These are phyloP conservation scores for Pheosia gnoma DNA, from an alignment of 2,888 invertebrate species.

Conservation along the genomic window DNA sequence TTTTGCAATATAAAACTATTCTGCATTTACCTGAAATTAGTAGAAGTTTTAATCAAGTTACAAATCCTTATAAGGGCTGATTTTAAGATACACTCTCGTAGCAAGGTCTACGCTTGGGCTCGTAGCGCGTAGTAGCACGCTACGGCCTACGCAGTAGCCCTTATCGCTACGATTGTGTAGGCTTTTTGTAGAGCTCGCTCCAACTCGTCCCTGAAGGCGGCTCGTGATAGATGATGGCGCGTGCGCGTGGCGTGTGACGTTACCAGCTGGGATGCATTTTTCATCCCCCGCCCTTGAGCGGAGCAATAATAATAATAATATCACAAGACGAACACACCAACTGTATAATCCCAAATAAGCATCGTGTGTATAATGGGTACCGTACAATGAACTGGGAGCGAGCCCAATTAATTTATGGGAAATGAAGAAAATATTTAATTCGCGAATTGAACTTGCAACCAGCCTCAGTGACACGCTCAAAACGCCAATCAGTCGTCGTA, in stretches of 20 bases:
- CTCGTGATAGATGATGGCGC: not conserved
- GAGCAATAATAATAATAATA: not conserved
- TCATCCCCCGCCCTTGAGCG: constrained; percentile 22
- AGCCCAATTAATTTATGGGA: too few species aligned
- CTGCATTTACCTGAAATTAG: not conserved
- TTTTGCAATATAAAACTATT: not conserved
- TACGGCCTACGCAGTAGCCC: not conserved
- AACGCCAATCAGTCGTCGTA: too few species aligned
- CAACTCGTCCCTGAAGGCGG: not conserved
- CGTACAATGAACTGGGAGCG: too few species aligned
- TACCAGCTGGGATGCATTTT: constrained; percentile 36
- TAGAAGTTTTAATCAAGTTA: too few species aligned
- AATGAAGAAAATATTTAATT: too few species aligned
- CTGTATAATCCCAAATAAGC: too few species aligned
- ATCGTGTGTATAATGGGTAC: too few species aligned
- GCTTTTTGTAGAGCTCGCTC: not conserved
- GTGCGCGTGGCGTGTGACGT: constrained; percentile 25
- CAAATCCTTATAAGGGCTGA: too few species aligned
- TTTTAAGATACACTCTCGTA: not conserved
- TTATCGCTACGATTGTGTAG: not conserved
- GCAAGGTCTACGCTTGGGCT: constrained; percentile 3
- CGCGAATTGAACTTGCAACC: too few species aligned
- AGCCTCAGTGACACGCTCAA: too few species aligned
- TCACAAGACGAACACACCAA: too few species aligned
- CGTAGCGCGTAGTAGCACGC: constrained; percentile 1